Conservation (phyloP, 2,113 vertebrate genomes). For the Pedetes capensis region DNA sequence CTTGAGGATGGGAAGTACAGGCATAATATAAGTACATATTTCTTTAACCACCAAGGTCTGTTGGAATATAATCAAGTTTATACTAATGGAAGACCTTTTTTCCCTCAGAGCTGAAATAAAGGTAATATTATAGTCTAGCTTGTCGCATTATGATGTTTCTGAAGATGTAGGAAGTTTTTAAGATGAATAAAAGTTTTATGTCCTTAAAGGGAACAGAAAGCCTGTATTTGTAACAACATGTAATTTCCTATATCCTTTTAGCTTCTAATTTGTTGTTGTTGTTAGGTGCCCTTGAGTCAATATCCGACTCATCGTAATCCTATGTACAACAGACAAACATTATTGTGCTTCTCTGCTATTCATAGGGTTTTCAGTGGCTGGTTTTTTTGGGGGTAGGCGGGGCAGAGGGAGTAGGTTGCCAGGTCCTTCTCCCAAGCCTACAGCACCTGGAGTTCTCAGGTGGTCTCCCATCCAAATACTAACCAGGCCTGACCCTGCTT, state of each 20-base stretch:
- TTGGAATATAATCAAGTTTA: slow-evolving; percentile 71
- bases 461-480: too few relatives aligned
- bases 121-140: slow-evolving; percentile 24
- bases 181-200: slow-evolving; percentile 35
- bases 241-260: slow-evolving; percentile 43
- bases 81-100: slow-evolving; percentile 56
- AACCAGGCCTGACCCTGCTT: too few relatives aligned
- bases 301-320: too few relatives aligned
- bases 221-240: slow-evolving; percentile 2
- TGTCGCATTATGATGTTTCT: slow-evolving; percentile 59
- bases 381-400: too few relatives aligned
- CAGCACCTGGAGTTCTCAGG: too few relatives aligned
- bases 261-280: slow-evolving; percentile 46
- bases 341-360: too few relatives aligned
- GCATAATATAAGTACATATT: slow-evolving; percentile 58
- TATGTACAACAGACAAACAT: too few relatives aligned
- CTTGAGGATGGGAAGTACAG: slow-evolving; percentile 51
- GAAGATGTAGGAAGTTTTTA: slow-evolving; percentile 39
- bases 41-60: slow-evolving; percentile 66
- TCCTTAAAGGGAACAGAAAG: not conserved
- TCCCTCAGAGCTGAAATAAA: not conserved
- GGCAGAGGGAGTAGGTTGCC: too few relatives aligned
- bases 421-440: too few relatives aligned
- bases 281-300: too few relatives aligned
- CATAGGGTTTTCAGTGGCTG: too few relatives aligned